Evolutionary conservation across 1,140 invertebrate species (phyloP).

Genomic region (Thaumatotibia leucotreta): DNA sequence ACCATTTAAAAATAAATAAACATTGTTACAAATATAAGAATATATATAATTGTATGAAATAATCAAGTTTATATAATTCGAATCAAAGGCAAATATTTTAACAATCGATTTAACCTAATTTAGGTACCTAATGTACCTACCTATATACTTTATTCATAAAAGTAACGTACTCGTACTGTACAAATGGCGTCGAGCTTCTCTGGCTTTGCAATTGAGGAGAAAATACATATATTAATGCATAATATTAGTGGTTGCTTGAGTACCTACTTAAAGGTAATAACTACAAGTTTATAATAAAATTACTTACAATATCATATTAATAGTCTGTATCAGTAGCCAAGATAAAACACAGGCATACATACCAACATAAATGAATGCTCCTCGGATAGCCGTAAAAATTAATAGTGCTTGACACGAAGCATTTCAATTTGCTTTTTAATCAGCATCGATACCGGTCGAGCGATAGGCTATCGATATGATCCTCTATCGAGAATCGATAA

Average conservation of each 20-base stretch:
- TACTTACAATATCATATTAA: slow-evolving; percentile 27
- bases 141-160: not conserved
- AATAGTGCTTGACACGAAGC: slow-evolving; percentile 46
- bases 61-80: too few relatives aligned
- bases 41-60: too few relatives aligned
- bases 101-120: too few relatives aligned
- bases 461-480: not conserved
- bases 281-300: slow-evolving; percentile 25
- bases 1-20: too few relatives aligned
- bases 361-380: slow-evolving; percentile 30
- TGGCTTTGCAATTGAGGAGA: too few relatives aligned
- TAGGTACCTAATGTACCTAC: not conserved
- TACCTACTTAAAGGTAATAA: too few relatives aligned
- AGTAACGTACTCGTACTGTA: too few relatives aligned
- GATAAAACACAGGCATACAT: slow-evolving; percentile 45
- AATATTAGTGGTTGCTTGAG: too few relatives aligned
- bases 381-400: slow-evolving; percentile 52
- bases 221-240: too few relatives aligned
- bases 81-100: too few relatives aligned
- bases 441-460: slow-evolving; percentile 22
- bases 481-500: slow-evolving; percentile 14
- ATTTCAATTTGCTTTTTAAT: slow-evolving; percentile 61
- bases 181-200: too few relatives aligned
- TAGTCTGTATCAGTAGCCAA: slow-evolving; percentile 40
- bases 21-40: too few relatives aligned